A percentile compares a stretch with the other conserved stretches of the same genome.
Evolutionary conservation across 2,888 invertebrate genomes (phyloP).

Genomic region (Ochropleura plecta): DNA sequence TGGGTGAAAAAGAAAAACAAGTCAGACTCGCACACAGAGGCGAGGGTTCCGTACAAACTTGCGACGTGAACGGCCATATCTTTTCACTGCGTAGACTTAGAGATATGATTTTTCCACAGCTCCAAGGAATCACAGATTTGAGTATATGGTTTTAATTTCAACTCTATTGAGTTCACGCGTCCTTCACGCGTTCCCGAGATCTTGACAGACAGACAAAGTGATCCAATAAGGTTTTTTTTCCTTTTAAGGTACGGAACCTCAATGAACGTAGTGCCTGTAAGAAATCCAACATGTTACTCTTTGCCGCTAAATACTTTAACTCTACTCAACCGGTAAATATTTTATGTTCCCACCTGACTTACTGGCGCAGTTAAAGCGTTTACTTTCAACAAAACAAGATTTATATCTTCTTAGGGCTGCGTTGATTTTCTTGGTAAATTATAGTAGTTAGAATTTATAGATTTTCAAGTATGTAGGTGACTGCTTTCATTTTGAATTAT

Average conservation of each 20-base stretch:
- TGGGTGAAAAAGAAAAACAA: conserved; percentile 65
- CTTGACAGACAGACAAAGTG: no score
- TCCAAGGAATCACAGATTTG: no score
- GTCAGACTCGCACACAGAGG: no score
- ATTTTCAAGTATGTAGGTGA: conserved; percentile 7
- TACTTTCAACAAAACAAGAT: conserved; percentile 69
- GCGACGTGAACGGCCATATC: no score
- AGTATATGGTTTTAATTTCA: no score
- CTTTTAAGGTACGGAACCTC: no score
- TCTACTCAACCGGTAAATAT: conserved; percentile 78
- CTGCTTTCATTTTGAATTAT: background rate
- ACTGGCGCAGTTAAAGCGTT: conserved; percentile 69
- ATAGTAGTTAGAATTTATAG: conserved; percentile 38
- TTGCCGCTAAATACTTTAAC: conserved; percentile 78
- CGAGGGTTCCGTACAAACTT: no score
- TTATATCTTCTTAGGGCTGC: conserved; percentile 67
- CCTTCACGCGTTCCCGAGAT: no score
- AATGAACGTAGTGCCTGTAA: conserved; percentile 67
- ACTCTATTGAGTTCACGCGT: no score
- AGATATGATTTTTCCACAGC: no score
- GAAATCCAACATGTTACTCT: conserved; percentile 73
- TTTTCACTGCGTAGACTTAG: no score
- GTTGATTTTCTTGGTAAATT: conserved; percentile 68
- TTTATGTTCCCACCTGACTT: conserved; percentile 77
- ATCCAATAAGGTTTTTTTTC: no score